A percentile compares a stretch with the other conserved stretches of the same genome.
Evolutionary conservation across 2,113 vertebrate genomes (phyloP).

Genomic region (Thunnus thynnus): DNA sequence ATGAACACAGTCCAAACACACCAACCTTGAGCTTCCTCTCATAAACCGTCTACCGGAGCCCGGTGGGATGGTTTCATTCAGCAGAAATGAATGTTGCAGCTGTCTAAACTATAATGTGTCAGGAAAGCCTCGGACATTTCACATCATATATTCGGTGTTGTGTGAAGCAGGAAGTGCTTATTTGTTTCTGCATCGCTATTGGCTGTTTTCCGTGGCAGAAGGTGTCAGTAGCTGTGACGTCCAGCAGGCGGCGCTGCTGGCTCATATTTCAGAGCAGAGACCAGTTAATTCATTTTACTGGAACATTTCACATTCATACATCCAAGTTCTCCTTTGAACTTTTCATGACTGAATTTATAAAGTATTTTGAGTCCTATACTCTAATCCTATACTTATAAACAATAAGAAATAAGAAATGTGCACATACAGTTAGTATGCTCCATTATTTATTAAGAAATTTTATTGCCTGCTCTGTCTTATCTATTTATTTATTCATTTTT

Average conservation of each 20-base stretch:
- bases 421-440: too few species aligned
- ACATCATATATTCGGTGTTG: conserved; percentile 1
- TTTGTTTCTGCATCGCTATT: conserved; percentile 40
- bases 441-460: too few species aligned
- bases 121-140: conserved; percentile 10
- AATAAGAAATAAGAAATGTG: too few species aligned
- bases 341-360: too few species aligned
- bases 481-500: too few species aligned
- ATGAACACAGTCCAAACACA: conserved; percentile 15
- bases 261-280: not conserved
- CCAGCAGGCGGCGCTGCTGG: conserved; percentile 45
- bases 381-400: too few species aligned
- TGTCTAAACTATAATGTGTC: not conserved
- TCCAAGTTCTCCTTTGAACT: too few species aligned
- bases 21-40: conserved; percentile 66
- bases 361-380: too few species aligned
- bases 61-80: conserved; percentile 12
- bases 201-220: conserved; percentile 27
- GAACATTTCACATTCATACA: too few species aligned
- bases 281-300: too few species aligned
- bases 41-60: conserved; percentile 33
- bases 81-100: conserved; percentile 10
- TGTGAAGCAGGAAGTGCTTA: conserved; percentile 78
- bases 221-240: accelerated
- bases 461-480: too few species aligned